Evolutionary conservation across 1,140 invertebrate genomes (phyloP), one percentile per base, ranked within the genome.

Genomic region (Brachionus rubens): DNA sequence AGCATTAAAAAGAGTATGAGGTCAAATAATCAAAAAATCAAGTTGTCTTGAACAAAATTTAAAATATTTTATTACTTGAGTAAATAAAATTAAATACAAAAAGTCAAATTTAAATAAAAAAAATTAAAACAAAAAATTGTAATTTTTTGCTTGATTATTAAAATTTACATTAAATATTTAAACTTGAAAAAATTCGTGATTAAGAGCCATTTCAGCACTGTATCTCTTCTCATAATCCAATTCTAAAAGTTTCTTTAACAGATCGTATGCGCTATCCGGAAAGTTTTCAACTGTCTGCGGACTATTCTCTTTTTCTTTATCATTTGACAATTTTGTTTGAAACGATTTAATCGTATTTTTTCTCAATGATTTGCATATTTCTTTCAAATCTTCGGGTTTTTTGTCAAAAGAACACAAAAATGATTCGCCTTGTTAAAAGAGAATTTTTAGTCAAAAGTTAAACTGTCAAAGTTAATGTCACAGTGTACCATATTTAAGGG

Each of bases 401-500:
- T 54, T 33, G 10, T 72, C 46, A 75, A 87, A 86, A 79, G 85
- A 88, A 40, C 88, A 87, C 2, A 87, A 85, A 10, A 90, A 79
- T 79, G 86, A 81, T 77, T 89, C 87, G 28, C 84, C 54, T 59
- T 40, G 2, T 36, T 5, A 40, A 33, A 36, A 59, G 21, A 9
- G 1, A 14, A 36, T 85, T 87, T 79, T 19, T 79, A 80, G 47
- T 67, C n/a, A n/a, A n/a, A n/a, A n/a, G n/a, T n/a, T n/a, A n/a
- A 72, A 52, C 26, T 40, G 14, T 14, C 41, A 36, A 56, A 26
- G 10, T 50, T 50, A 30, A 2, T 90, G 90, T 19, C 7, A 5
- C 12, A 26, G 26, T 24, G 33, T 40, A 59, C 54, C 91, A 77
- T 92, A 86, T 78, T 87, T 87, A 70, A 83, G 79, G 0, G 92